Evolutionary conservation across 2,888 invertebrate species (phyloP).

Genomic region (Tanytarsus gracilentus): DNA sequence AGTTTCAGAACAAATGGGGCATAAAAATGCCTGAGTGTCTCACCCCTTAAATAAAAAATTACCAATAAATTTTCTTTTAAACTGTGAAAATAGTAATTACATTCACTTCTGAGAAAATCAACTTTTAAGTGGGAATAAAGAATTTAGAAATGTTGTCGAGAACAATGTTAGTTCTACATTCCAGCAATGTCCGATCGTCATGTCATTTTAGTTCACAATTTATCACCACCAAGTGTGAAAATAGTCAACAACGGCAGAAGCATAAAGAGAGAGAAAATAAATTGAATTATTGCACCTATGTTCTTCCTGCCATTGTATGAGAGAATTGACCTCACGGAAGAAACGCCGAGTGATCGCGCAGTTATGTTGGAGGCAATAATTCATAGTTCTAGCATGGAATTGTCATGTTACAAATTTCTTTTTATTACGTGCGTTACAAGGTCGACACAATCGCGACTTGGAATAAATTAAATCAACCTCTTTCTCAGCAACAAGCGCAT

Average conservation of each 20-base stretch:
- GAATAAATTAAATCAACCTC: too few species aligned
- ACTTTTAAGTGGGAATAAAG: too few species aligned
- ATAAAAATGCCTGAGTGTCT: too few species aligned
- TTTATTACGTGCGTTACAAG: background rate
- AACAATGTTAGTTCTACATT: too few species aligned
- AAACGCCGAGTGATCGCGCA: background rate
- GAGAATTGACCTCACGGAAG: constrained; percentile 18
- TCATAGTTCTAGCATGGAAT: background rate
- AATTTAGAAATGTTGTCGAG: too few species aligned
- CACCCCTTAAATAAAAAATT: too few species aligned
- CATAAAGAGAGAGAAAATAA: background rate
- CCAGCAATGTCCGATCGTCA: background rate
- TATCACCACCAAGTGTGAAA: constrained; percentile 20
- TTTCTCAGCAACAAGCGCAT: too few species aligned
- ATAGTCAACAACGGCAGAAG: background rate
- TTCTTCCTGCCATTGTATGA: background rate
- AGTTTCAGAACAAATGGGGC: too few species aligned
- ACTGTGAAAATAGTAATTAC: too few species aligned
- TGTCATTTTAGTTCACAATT: constrained; percentile 14
- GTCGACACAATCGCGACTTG: too few species aligned
- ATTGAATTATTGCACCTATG: constrained; percentile 22
- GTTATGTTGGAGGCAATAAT: background rate
- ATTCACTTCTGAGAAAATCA: too few species aligned
- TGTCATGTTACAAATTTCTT: background rate
- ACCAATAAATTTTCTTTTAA: too few species aligned